Conservation (phyloP, 92 coral and sea anemone species). For the Galaxea fascicularis region DNA sequence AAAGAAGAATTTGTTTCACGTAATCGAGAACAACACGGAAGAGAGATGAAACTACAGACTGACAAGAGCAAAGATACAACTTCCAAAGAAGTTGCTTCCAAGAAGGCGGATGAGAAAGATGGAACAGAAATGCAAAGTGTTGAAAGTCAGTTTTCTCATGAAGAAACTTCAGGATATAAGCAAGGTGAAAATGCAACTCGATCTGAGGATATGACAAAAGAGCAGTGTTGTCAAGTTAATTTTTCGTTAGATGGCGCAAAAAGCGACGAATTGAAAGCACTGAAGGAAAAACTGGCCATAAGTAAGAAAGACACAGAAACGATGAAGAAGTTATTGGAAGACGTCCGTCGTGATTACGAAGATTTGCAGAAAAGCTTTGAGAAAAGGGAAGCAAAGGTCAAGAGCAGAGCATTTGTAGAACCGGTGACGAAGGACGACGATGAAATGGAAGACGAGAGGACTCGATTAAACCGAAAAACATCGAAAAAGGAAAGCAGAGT, state of each 20-base stretch:
- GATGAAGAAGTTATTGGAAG: constrained; percentile 38
- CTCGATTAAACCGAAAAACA: constrained; percentile 5
- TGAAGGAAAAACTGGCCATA: constrained; percentile 31
- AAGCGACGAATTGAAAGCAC: constrained; percentile 13
- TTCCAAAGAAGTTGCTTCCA: background rate
- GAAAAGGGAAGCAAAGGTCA: constrained; percentile 19
- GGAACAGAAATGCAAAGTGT: background rate
- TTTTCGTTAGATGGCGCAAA: background rate
- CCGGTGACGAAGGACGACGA: background rate
- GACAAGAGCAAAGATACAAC: background rate
- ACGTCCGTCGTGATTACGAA: constrained; percentile 43
- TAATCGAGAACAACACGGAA: background rate
- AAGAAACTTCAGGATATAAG: background rate
- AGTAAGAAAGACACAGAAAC: constrained; percentile 38
- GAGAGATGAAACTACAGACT: background rate
- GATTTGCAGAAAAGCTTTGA: constrained; percentile 46
- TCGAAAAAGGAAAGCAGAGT: background rate
- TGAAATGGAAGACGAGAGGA: constrained; percentile 9
- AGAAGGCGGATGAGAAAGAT: background rate
- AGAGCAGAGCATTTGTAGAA: background rate
- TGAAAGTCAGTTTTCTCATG: background rate
- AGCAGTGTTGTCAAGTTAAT: constrained; percentile 10
- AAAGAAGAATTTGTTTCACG: background rate
- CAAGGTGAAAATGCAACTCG: background rate
- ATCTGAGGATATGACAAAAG: background rate